Conservation (phyloP, 2,113 vertebrate species). For the Sitta europaea region DNA sequence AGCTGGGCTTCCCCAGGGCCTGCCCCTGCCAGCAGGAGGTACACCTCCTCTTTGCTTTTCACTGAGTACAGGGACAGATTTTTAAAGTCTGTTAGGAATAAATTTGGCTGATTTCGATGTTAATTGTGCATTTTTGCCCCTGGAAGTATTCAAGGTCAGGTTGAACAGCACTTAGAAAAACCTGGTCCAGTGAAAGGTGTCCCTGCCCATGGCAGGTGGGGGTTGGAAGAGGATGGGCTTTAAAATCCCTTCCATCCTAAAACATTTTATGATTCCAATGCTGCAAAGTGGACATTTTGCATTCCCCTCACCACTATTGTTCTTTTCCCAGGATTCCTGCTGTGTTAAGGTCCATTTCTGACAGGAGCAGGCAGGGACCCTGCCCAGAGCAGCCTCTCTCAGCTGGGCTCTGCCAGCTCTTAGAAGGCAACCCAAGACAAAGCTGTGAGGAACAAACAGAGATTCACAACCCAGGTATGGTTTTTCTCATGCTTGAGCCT, state of each 20-base stretch:
- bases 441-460: background rate
- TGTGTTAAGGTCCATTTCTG: background rate
- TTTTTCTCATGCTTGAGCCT: background rate
- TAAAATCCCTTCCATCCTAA: background rate
- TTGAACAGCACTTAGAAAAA: background rate
- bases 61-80: background rate
- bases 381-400: background rate
- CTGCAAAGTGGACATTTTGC: rapidly evolving
- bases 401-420: background rate
- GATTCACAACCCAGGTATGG: background rate
- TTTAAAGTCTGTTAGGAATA: background rate
- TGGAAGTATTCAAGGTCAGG: background rate
- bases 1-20: background rate
- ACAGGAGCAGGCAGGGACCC: background rate
- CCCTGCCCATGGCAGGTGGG: background rate
- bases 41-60: rapidly evolving
- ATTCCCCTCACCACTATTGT: background rate
- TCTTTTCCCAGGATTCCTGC: background rate
- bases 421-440: background rate
- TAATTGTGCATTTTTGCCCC: background rate
- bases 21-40: background rate
- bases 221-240: background rate
- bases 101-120: background rate
- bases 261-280: background rate
- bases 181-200: background rate